Conservation (phyloP, 2,888 invertebrate genomes). For the Melieria crassipennis region DNA sequence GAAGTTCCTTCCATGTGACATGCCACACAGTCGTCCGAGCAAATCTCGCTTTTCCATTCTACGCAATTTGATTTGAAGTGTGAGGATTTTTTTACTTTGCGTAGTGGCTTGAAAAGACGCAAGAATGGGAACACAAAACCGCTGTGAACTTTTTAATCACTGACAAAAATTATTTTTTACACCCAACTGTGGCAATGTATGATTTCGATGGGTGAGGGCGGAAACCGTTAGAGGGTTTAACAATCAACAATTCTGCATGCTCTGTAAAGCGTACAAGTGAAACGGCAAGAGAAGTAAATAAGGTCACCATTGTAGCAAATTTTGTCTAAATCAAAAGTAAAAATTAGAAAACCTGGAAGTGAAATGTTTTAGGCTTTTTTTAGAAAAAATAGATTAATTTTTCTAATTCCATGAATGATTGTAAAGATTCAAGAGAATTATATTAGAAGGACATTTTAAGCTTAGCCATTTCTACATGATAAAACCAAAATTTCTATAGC, state of each 20-base stretch:
- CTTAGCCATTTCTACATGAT: background rate
- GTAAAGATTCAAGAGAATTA: too few species aligned
- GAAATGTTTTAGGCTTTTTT: too few species aligned
- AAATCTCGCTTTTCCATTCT: too few species aligned
- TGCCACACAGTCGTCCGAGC: too few species aligned
- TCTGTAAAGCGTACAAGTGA: background rate
- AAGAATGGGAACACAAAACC: background rate
- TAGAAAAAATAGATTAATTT: too few species aligned
- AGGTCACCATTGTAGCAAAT: background rate
- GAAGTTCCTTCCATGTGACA: background rate
- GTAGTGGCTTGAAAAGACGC: too few species aligned
- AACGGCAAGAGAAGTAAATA: background rate
- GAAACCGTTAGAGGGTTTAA: background rate
- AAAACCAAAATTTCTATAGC: background rate
- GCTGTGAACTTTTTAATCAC: slow-evolving; percentile 48
- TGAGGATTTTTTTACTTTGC: too few species aligned
- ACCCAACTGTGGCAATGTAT: slow-evolving; percentile 23
- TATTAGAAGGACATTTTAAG: too few species aligned
- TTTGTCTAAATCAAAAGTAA: background rate
- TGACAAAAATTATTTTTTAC: slow-evolving; percentile 44
- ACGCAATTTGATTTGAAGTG: too few species aligned
- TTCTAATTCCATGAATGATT: too few species aligned
- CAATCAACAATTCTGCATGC: background rate
- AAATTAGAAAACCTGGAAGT: too few species aligned
- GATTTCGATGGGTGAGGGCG: background rate